Base-by-base conservation (phyloP, 1,140 invertebrate genomes). In the Melanaphis sacchari region DNA sequence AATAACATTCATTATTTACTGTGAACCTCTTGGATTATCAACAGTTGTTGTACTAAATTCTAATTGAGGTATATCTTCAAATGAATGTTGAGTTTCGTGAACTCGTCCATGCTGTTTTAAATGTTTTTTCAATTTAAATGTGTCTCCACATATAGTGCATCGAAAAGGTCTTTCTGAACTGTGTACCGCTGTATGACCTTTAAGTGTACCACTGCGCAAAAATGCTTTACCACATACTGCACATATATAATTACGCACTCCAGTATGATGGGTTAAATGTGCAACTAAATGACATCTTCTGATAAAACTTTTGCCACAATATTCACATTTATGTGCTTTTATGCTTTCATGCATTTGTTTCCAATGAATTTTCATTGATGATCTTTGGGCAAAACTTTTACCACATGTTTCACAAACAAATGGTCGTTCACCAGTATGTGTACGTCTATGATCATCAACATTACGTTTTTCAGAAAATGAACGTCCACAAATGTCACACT, bases 281-380 rank as follows among this genome's bases (percentile, higher is more conserved):
- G 96, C 96, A 0, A 95, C 96, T 41, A 96, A 94, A 0, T 95
- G 95, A 18, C 95, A 95, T 46, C 95, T 94, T 94, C 96, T 95
- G 8, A 95, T 96, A 94, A 96, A 96, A 81, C 94, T 94, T 94
- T 96, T 95, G 1, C 95, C 95, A 94, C 96, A 96, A 24, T 95
- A 95, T 1, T 95, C 96, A 95, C 97, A 97, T 82, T 96, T 96
- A 94, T 96, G 96, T 41, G 96, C 96, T 94, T 96, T 96, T 94
- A 97, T 96, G 1, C 96, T 95, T 88, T 90, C 81, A 95, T 97
- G 96, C n/a, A 96, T 96, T 43, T 94, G 92, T 66, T 93, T 92
- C 49, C 96, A 90, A 41, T 94, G 94, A 46, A 92, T 94, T 46
- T 90, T 93, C 94, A 94, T 87, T 15, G 94, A 93, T 36, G 94